Evolutionary conservation across 92 coral and sea anemone genomes (phyloP), one percentile per base, ranked within the genome.

Genomic region (Parazoanthus atlanticus): DNA sequence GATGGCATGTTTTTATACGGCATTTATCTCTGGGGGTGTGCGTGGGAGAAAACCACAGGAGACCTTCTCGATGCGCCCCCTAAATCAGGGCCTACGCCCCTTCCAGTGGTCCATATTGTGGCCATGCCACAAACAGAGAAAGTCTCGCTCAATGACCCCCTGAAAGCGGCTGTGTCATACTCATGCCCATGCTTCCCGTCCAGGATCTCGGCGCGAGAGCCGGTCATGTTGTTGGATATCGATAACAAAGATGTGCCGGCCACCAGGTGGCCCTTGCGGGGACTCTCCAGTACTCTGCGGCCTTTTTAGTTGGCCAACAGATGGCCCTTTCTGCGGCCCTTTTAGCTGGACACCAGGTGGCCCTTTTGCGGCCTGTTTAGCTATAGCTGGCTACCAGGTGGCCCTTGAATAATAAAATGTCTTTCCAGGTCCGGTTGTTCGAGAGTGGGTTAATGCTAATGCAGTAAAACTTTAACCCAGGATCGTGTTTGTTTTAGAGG

Each of bases 11-110:
- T 97, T 84, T 95, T 95, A 19, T 97, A 97, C 81, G 99, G 99
- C 67, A 90, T 97, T 79, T 95, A 95, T 78, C 96, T 97, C 77
- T 97, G 99, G 99, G 99, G 98, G 23, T 97, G 99, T 84, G 99
- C 99, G 0, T 97, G 99, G 99, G 99, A 97, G 92, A 97, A 97
- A 86, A 97, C 99, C 9, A 97, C 99, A 25, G 99, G 98, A n/a
- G 99, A 97, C 88, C 98, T 97, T 12, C 86, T 97, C 79, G 99
- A 97, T 69, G 98, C 99, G 30, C 97, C 99, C 33, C 99, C 98
- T 6, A 94, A 90, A 91, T 92, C 92, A 65, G 99, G 99, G 71
- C 99, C 99, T 58, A 96, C 99, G 85, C 99, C 99, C 34, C 90
- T 96, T 86, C 99, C 99, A 40, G 99, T 96, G 84, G 94, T 96